Base-by-base conservation (phyloP, 2,888 invertebrate species). In the Disparrhopalites patrizii region DNA sequence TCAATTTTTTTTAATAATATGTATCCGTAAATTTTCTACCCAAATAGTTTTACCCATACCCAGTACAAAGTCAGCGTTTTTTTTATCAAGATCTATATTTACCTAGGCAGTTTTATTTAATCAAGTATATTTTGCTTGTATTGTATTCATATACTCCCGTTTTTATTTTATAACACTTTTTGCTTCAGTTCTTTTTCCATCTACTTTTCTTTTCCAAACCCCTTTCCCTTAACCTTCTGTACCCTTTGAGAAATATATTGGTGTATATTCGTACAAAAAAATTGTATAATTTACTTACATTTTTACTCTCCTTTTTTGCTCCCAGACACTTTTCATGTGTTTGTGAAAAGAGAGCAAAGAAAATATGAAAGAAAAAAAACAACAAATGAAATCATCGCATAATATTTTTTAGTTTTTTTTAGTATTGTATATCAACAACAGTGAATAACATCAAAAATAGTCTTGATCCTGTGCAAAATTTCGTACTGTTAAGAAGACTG, bases 381-480 rank as follows among this genome's bases (percentile, higher is more conserved):
- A 31, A n/a, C 43, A 43, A 43, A 43, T 43, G n/a, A n/a, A 43
- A 3, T 13, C n/a, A 3, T 10, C 20, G 13, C 23, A 23, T 20
- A 18, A 51, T 23, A 51, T 51, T 23, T 51, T n/a, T n/a, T n/a
- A n/a, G n/a, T n/a, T n/a, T n/a, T n/a, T n/a, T n/a, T n/a, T n/a
- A n/a, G n/a, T n/a, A n/a, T n/a, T n/a, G n/a, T n/a, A n/a, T n/a
- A n/a, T n/a, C n/a, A n/a, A n/a, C n/a, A n/a, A n/a, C n/a, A n/a
- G n/a, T 10, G 55, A 55, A 20, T 33, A 56, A 23, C 56, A 56
- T 36, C 38, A 58, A 20, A 47, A 30, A 28, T 50, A 60, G 60
- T 60, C 60, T 60, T 60, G 25, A 40, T 30, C 47, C 60, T 60
- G 60, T 60, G 60, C 60, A 30, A 60, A 60, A 60, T 58, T 58